Conservation (phyloP, 1,140 invertebrate species). For the Euschistus heros region DNA sequence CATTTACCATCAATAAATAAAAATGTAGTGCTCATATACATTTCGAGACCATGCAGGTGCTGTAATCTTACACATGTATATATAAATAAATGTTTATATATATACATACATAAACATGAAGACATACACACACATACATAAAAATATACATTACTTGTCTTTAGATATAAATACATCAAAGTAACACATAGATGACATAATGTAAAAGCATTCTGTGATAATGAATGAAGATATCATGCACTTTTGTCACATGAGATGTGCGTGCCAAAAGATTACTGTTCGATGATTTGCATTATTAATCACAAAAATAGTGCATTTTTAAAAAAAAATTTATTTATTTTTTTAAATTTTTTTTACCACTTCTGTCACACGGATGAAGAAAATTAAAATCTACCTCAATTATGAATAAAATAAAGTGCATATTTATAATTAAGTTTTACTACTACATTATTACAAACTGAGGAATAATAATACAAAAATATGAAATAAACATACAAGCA, state of each 20-base stretch:
- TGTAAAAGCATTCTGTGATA: constrained; percentile 1
- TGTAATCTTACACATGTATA: neutral
- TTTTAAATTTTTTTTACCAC: neutral
- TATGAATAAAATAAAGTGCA: neutral
- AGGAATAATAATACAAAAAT: neutral
- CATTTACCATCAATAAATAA: too few species aligned
- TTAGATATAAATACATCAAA: too few species aligned
- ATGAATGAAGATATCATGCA: neutral
- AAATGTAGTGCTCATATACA: neutral
- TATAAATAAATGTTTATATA: neutral
- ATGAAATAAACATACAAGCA: constrained; percentile 4
- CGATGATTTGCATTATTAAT: neutral
- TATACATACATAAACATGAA: neutral
- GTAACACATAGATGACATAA: too few species aligned
- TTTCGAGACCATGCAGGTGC: constrained; percentile 4
- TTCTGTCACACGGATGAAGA: neutral
- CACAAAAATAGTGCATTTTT: neutral
- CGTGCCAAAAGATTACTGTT: neutral
- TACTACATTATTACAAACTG: neutral
- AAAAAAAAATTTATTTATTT: too few species aligned
- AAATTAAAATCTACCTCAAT: constrained; percentile 2
- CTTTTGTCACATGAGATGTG: neutral
- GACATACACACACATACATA: constrained; percentile 11
- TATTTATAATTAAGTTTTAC: neutral
- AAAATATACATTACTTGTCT: neutral